Percentiles rank a stretch among this genome's conserved stretches.
Evolutionary conservation across 2,888 invertebrate genomes (phyloP).

Genomic region (Torymus aiolomorphi): DNA sequence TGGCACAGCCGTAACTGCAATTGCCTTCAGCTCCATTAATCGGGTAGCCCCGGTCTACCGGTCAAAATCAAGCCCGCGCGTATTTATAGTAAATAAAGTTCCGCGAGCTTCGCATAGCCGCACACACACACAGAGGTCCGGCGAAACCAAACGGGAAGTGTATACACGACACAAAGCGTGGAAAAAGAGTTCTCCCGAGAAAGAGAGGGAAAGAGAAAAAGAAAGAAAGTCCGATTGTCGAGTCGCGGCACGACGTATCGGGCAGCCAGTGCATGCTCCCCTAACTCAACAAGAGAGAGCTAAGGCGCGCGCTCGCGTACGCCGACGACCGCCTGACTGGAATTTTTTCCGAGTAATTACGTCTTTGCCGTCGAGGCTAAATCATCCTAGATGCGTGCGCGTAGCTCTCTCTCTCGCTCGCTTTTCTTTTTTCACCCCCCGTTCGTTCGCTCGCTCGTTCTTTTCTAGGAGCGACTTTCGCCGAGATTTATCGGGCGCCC

Average conservation of each 20-base stretch:
- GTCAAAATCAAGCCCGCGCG: constrained; percentile 3
- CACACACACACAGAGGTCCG: too few species aligned
- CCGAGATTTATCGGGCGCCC: constrained; percentile 61
- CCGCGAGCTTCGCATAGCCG: too few species aligned
- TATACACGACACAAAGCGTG: too few species aligned
- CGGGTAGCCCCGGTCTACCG: background rate
- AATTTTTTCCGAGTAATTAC: constrained; percentile 73
- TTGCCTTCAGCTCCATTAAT: background rate
- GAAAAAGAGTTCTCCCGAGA: background rate
- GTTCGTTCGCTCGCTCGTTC: background rate
- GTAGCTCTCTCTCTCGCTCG: constrained; percentile 18
- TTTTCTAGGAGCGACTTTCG: constrained; percentile 53
- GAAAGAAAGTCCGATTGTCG: constrained; percentile 60
- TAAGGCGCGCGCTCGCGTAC: background rate
- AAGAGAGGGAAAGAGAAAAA: background rate
- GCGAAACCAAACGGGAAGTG: too few species aligned
- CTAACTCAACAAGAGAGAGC: constrained; percentile 67
- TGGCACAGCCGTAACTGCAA: too few species aligned
- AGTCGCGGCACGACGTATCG: constrained; percentile 68
- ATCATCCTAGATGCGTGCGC: constrained; percentile 65
- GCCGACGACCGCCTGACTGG: constrained; percentile 65
- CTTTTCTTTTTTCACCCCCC: background rate
- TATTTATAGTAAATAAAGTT: constrained; percentile 38
- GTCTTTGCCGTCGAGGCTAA: constrained; percentile 65
- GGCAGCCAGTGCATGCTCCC: constrained; percentile 29